phyloP scores from a whole-genome alignment of 2,888 invertebrate species.

The Pseudococcus longispinus region DNA sequence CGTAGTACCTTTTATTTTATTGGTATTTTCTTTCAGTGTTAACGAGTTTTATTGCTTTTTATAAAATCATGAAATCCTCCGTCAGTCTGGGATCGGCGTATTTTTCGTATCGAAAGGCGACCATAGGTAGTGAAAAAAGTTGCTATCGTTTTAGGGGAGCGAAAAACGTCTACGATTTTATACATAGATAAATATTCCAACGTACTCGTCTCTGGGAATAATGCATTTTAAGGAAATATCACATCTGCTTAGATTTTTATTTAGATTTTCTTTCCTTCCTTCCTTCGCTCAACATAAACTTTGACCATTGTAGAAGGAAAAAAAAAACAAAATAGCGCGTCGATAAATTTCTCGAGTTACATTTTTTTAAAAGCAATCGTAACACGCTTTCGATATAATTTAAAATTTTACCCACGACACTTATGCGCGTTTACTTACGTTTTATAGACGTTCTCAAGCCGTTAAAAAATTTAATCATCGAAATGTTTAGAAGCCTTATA shows the following conservation, averaged over 20 bases:
- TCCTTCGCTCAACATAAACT: background rate
- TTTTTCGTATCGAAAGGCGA: background rate
- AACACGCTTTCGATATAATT: background rate
- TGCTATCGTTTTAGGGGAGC: background rate
- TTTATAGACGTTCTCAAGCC: background rate
- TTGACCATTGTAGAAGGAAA: background rate
- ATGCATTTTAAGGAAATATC: background rate
- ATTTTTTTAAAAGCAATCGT: background rate
- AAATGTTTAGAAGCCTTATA: background rate
- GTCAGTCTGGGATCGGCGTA: background rate
- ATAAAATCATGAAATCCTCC: background rate
- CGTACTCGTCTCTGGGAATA: background rate
- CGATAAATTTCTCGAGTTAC: background rate
- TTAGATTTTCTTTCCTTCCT: background rate
- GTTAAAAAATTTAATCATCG: background rate
- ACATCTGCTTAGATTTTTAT: background rate
- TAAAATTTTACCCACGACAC: background rate
- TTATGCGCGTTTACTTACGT: background rate
- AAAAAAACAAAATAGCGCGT: background rate
- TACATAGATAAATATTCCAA: background rate
- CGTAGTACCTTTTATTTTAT: background rate
- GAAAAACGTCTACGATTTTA: background rate
- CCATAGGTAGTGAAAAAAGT: background rate
- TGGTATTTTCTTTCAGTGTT: conserved; percentile 9
- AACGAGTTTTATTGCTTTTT: background rate